Evolutionary conservation across 2,113 vertebrate genomes (phyloP).

Genomic region (Ptychochromis oligacanthus): DNA sequence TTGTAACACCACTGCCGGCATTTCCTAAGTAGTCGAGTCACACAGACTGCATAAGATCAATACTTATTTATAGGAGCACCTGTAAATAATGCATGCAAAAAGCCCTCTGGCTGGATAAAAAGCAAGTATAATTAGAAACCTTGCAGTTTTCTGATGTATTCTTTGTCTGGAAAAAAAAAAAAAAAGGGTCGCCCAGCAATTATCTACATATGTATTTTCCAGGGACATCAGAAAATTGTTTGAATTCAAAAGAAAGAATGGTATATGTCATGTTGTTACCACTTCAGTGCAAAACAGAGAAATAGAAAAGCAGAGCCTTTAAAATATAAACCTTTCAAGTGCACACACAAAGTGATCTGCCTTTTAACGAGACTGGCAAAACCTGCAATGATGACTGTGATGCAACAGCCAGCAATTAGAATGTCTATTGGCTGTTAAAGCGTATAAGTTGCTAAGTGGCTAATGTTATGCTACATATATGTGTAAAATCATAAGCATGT

Average conservation of each 20-base stretch:
- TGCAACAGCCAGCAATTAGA: no score
- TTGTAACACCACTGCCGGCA: constrained; percentile 9
- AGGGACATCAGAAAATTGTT: neutral
- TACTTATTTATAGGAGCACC: constrained; percentile 26
- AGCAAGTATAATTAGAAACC: constrained; percentile 31
- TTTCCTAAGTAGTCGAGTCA: neutral
- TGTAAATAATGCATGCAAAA: constrained; percentile 72
- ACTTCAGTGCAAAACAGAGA: neutral
- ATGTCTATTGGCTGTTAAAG: no score
- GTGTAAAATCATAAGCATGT: neutral
- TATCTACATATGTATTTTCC: neutral
- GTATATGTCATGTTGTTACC: neutral
- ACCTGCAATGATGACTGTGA: neutral
- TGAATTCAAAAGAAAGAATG: no score
- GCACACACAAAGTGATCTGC: neutral
- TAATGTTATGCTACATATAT: neutral
- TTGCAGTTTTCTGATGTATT: neutral
- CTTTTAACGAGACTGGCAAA: no score
- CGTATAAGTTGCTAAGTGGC: no score
- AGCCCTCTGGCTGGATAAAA: neutral
- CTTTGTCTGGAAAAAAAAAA: neutral
- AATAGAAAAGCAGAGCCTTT: neutral
- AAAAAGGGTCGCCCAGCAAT: neutral
- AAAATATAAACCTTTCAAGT: neutral
- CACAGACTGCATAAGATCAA: constrained; percentile 17